A percentile compares a stretch with the other conserved stretches of the same genome.
Evolutionary conservation across 2,888 invertebrate species (phyloP).

Genomic region (Tinea semifulvella): DNA sequence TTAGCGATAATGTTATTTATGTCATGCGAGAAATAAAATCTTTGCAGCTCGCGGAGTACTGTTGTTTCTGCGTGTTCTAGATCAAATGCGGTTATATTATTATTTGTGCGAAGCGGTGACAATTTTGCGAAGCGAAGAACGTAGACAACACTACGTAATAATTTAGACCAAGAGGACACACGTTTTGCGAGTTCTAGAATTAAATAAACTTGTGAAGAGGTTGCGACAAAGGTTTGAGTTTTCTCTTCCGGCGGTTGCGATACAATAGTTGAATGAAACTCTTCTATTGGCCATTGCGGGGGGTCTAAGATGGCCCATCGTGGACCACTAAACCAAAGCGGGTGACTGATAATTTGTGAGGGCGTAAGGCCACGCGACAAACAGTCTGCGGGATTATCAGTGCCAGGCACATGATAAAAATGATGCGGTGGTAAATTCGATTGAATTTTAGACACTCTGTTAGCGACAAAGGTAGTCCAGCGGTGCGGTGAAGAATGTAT

Average conservation of each 20-base stretch:
- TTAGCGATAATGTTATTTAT: background rate
- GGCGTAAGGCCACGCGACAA: conserved; percentile 13
- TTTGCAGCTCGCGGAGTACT: background rate
- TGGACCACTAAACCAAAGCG: conserved; percentile 11
- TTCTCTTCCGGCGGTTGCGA: background rate
- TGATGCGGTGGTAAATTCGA: background rate
- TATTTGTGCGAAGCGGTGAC: background rate
- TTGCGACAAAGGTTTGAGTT: background rate
- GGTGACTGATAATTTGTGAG: conserved; percentile 5
- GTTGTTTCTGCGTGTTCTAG: background rate
- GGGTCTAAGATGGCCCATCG: background rate
- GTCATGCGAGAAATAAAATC: background rate
- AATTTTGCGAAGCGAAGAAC: conserved; percentile 9
- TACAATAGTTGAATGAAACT: background rate
- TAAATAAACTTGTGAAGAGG: background rate
- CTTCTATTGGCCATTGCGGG: background rate
- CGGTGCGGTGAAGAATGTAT: conserved; percentile 17
- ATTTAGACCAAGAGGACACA: conserved; percentile 14
- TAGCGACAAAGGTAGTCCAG: conserved; percentile 18
- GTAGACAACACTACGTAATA: conserved; percentile 5
- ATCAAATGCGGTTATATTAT: background rate
- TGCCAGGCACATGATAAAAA: conserved; percentile 14
- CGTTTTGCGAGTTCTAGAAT: conserved; percentile 4
- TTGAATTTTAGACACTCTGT: conserved; percentile 13
- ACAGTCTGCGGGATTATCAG: conserved; percentile 15